A percentile compares a stretch with the other conserved stretches of the same genome.
Conservation (phyloP, 1,140 invertebrate genomes). For the Macrocentrus cingulum region DNA sequence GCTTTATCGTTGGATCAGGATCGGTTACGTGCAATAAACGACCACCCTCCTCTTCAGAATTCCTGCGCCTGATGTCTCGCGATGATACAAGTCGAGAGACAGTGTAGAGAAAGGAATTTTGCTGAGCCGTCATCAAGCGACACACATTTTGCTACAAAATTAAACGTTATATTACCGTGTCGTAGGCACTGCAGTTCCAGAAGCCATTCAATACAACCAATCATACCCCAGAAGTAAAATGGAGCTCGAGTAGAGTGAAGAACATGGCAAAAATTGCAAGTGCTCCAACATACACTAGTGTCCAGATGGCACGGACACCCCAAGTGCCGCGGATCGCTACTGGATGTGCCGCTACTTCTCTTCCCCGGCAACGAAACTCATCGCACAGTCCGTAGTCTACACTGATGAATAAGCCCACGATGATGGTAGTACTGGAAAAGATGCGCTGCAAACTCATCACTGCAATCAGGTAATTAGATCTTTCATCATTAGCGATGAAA, state of each 20-base stretch:
- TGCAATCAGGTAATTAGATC: conserved; percentile 40
- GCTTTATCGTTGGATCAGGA: conserved; percentile 49
- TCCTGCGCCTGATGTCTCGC: conserved; percentile 47
- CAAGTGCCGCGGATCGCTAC: conserved; percentile 52
- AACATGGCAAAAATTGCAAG: conserved; percentile 60
- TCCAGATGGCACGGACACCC: conserved; percentile 62
- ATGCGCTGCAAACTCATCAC: conserved; percentile 64
- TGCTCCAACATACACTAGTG: conserved; percentile 60
- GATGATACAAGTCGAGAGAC: conserved; percentile 58
- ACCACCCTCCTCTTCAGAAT: conserved; percentile 49
- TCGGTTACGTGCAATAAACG: conserved; percentile 50
- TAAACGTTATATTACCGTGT: neutral
- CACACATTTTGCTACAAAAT: conserved; percentile 47
- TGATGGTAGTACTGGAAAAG: conserved; percentile 63
- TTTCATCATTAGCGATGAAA: neutral
- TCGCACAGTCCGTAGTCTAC: conserved; percentile 67
- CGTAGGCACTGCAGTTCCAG: conserved; percentile 9
- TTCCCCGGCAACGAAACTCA: conserved; percentile 64
- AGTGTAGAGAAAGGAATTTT: conserved; percentile 56
- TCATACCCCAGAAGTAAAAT: conserved; percentile 47
- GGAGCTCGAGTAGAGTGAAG: conserved; percentile 59
- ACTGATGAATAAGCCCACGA: conserved; percentile 64
- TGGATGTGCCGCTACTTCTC: conserved; percentile 49
- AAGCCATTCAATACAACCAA: conserved; percentile 4
- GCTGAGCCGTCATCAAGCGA: conserved; percentile 45